These are phyloP conservation scores for Drosophila paracracens DNA, from an alignment of 2,888 invertebrate species.

Conservation along the genomic window DNA sequence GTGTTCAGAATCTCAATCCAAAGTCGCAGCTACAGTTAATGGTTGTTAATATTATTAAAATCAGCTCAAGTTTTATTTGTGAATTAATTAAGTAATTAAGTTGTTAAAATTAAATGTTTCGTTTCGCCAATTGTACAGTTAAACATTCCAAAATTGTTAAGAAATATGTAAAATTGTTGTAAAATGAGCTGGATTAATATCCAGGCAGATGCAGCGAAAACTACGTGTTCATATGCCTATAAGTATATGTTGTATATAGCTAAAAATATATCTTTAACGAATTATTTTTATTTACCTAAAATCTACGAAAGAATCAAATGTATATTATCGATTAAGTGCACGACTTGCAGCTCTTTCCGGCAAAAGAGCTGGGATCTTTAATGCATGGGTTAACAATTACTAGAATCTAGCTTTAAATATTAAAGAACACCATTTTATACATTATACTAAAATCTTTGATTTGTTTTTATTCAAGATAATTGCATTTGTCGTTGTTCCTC, in stretches of 20 bases:
- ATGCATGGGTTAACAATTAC: slow-evolving; percentile 39
- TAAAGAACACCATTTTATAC: slow-evolving; percentile 47
- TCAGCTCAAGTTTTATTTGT: slow-evolving; percentile 3
- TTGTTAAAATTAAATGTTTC: neutral
- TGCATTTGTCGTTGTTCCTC: slow-evolving; percentile 76
- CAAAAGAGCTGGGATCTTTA: slow-evolving; percentile 44
- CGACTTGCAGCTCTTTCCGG: slow-evolving; percentile 14
- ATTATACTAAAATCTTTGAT: neutral
- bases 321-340: neutral
- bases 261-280: neutral
- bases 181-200: neutral
- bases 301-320: neutral
- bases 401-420: slow-evolving; percentile 50
- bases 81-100: neutral
- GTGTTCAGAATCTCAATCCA: slow-evolving; percentile 47
- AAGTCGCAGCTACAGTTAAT: slow-evolving; percentile 5
- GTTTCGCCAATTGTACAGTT: slow-evolving; percentile 8
- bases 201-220: neutral
- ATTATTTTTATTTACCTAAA: slow-evolving; percentile 1
- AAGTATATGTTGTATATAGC: slow-evolving; percentile 15
- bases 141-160: slow-evolving; percentile 15
- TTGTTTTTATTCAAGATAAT: slow-evolving; percentile 64
- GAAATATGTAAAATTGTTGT: neutral
- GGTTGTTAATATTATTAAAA: neutral
- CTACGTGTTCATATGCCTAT: slow-evolving; percentile 3